Base-by-base conservation (phyloP, 2,888 invertebrate genomes). In the Unio delphinus region DNA sequence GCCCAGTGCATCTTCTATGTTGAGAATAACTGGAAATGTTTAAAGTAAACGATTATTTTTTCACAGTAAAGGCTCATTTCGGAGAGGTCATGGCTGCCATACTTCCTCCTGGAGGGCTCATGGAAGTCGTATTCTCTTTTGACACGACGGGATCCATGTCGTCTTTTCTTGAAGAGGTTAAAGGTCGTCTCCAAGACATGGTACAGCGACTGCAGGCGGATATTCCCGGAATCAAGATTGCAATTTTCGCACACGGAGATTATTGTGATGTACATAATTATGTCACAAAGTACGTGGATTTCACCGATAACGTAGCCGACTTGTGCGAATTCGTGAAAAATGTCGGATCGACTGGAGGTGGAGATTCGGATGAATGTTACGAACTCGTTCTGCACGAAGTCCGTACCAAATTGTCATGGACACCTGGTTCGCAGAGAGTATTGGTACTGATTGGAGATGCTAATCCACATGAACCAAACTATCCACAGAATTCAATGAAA, bases 371-470 rank as follows among this genome's bases (percentile, higher is more conserved):
- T 54, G 89, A 89, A 65, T 88, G 88, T 67, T 89, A 89, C 74
- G 89, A 89, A 73, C 79, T 88, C 55, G 88, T 87, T 17, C 79
- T 89, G 55, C 77, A 81, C 55, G 78, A 88, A 73, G 86, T 83
- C 4, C 78, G 86, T 30, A 80, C 80, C 4, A 73, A 84, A 65
- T 73, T 87, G 60, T 82, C 83, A 18, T 88, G 88, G 88, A 84
- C 83, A 15, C 83, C 85, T 0, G 85, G 84, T 17, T 82, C 85
- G 26, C 84, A 85, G 65, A 77, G 86, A 23, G 82, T 84, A 7
- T 80, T 89, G 56, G 85, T 88, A 7, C 81, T 88, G 84, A 87
- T 89, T 34, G 89, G 88, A 1, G 89, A 89, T 72, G 80, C 84
- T n/a, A 74, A 74, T 23, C 88, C 88, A 0, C 89, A 89, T 66